Conservation (phyloP, 2,113 vertebrate species). For the Gnathochromis pfefferi region DNA sequence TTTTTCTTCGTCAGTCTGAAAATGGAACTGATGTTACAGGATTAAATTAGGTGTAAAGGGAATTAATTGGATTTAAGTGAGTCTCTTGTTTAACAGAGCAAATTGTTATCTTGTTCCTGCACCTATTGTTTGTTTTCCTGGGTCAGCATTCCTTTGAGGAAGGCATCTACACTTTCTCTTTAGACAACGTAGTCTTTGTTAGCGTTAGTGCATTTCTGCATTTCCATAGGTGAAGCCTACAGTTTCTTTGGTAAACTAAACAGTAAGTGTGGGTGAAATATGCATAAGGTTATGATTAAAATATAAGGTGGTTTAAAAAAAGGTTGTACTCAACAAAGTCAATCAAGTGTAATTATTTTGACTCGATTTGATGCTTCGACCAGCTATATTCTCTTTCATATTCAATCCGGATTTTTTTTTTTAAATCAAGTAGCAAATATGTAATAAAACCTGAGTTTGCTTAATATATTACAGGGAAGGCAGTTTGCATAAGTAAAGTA, state of each 20-base stretch:
- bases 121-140: background rate
- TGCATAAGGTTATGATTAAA: background rate
- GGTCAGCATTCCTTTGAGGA: background rate
- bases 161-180: background rate
- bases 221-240: background rate
- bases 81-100: background rate
- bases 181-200: background rate
- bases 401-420: background rate
- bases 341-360: background rate
- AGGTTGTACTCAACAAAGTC: background rate
- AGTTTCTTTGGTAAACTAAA: background rate
- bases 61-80: conserved; percentile 10
- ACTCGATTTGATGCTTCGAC: background rate
- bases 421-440: background rate
- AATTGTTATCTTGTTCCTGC: background rate
- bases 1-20: background rate
- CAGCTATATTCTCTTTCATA: background rate
- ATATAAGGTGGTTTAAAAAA: background rate
- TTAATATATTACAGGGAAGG: background rate
- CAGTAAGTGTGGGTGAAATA: background rate
- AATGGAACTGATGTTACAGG: background rate
- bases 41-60: background rate
- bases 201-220: background rate
- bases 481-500: background rate
- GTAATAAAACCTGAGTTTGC: background rate